Evolutionary conservation across 2,797 vertebrate genomes (phyloP), one percentile per base, ranked within the genome.

Genomic region (Picus viridis): DNA sequence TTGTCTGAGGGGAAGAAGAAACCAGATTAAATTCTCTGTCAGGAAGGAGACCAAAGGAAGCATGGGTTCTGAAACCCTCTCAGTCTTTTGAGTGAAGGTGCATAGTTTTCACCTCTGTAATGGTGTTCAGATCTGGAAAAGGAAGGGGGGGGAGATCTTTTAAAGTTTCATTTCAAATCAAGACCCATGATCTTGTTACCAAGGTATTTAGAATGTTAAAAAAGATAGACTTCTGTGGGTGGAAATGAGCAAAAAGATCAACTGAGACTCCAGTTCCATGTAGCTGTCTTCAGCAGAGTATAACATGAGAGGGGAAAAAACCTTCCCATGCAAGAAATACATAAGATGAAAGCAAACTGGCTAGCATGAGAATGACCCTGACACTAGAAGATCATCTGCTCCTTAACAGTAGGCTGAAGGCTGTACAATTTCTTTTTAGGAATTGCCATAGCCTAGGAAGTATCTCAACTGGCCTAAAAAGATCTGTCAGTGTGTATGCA

Each of bases 181-280:
- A 95, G 89, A 83, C 57, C 90, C 90, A 92, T 90, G 93, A 92
- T 94, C 93, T 82, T 56, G 94, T 96, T 95, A 94, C 90, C 87
- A 94, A 96, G 92, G 87, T 89, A 92, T 83, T 92, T 90, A 75
- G 85, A 76, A 90, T 92, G 90, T 90, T 96, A 76, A 83, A 92
- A 89, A 95, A 92, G 70, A 95, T 75, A 94, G 86, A 83, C 85
- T 92, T 83, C 76, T 94, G 91, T 92, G 89, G 87, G 88, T 83
- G 93, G 79, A 82, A 94, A 94, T 1, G 89, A 95, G 90, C 89
- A 95, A 79, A 96, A 72, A 91, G 84, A 96, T 93, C 83, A 95
- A 74, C 57, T 57, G 61, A 90, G 73, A 82, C 67, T 96, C 69
- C 64, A 83, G 58, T 68, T 93, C 68, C 29, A 3, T 58, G 72